Evolutionary conservation across 2,888 invertebrate genomes (phyloP), one percentile per base, ranked within the genome.

Genomic region (Hirtodrosophila cameraria): DNA sequence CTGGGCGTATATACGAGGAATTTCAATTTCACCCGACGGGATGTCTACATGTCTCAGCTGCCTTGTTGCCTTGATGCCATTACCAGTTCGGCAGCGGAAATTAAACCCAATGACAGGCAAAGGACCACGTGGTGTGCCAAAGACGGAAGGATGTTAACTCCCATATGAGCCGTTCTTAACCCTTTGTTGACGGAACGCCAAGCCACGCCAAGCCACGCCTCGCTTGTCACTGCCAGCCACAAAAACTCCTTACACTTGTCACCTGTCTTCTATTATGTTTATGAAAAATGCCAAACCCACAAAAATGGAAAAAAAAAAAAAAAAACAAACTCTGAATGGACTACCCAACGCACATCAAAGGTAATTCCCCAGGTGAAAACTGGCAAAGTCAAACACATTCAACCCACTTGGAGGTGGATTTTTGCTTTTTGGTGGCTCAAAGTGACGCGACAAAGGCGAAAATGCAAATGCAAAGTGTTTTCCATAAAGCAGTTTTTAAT

Each of bases 21-120:
- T 71, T 81, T 61, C 68, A 81, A 83, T 81, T 83, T 80, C 13
- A 39, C 50, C 20, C 69, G 28, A 49, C 70, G 73, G 73, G 52
- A 38, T 69, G 49, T 69, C 74, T 71, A 49, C 46, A 46, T 72
- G 60, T 50, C 52, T 55, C 60, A 64, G 53, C 50, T 68, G 60
- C 33, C 38, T 62, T 23, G 50, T 25, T 61, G 75, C 27, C 58
- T 57, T 31, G 55, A 25, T 50, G 71, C 74, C 75, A 82, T 79
- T 71, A 82, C 66, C 60, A 52, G 43, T 55, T 60, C 54, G 45
- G 50, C 65, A 75, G 71, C 80, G 80, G 80, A 81, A 81, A 81
- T 81, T 86, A 81, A 81, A 80, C 66, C 69, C 83, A 83, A 83
- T 80, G 86, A 75, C 79, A 75, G 61, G 60, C 80, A 58, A n/a